Base-by-base conservation (phyloP, 2,888 invertebrate species). In the Eumerus sabulonum region DNA sequence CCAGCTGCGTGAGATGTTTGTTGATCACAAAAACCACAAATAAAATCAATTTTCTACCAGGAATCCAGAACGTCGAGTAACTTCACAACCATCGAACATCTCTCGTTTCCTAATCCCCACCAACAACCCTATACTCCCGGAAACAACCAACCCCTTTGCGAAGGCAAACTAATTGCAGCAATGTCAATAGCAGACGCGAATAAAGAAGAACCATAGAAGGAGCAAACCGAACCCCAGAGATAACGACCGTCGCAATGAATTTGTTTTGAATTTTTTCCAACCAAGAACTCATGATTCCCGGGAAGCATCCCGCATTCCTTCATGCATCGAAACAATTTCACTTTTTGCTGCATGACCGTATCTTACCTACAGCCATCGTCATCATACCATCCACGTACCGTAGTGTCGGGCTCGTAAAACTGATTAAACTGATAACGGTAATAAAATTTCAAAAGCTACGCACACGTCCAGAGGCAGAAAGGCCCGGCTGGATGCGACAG, bases 261-360 rank as follows among this genome's bases (percentile, higher is more conserved):
- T 68, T 57, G 68, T 72, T 77, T 77, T 77, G 77, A 77, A 77
- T 77, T 72, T 77, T 77, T 77, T 77, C 27, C 17, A 50, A 67
- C 73, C 67, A 72, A 59, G 77, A 35, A 51, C 63, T 44, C 77
- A 77, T 56, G 35, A 73, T 59, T 67, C 54, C 27, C 0, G 19
- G 57, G 12, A 63, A 19, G 67, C 17, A 50, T 56, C 56, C 38
- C 40, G 14, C 60, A 67, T 63, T 68, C 74, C 60, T 27, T 27
- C 27, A 27, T 27, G 27, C 27, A 27, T 7, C 27, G 4, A n/a
- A 19, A 18, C 54, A 54, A 53, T 50, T 27, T 13, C 11, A 16
- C 51, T 16, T 14, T 35, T 9, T 4, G 13, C 14, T 9, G 59
- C 36, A 11, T 16, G 1, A 13, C 11, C n/a, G n/a, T n/a, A n/a